Conservation (phyloP, 2,888 invertebrate genomes). For the Apodemia zela region DNA sequence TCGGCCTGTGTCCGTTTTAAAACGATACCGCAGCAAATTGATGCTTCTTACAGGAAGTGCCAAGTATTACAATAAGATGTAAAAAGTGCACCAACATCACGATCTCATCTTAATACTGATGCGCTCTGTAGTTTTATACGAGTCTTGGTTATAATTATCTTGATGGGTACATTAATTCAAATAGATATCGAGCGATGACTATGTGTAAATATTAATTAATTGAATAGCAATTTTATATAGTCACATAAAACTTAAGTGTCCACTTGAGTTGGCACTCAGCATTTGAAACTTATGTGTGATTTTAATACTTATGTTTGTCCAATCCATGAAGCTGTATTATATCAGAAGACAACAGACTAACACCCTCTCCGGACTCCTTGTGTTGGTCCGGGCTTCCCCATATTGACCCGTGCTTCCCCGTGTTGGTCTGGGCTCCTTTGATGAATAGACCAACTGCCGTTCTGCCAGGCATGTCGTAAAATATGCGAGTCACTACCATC, state of each 20-base stretch:
- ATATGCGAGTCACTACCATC: too few relatives aligned
- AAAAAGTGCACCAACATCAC: constrained; percentile 40
- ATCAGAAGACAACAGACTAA: too few relatives aligned
- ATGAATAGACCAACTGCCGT: too few relatives aligned
- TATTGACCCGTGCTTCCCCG: too few relatives aligned
- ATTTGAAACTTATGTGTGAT: background rate
- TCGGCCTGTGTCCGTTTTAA: constrained; percentile 40
- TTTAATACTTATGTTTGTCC: background rate
- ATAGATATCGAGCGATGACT: background rate
- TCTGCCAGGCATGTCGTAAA: too few relatives aligned
- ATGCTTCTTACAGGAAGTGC: constrained; percentile 40
- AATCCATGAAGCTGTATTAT: too few relatives aligned
- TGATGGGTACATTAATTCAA: background rate
- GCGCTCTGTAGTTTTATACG: constrained; percentile 13
- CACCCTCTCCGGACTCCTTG: too few relatives aligned
- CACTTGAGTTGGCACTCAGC: background rate
- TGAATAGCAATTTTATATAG: background rate
- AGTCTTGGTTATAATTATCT: background rate
- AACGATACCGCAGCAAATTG: constrained; percentile 41
- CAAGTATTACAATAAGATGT: constrained; percentile 36
- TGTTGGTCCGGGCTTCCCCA: too few relatives aligned
- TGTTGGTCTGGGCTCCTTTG: too few relatives aligned
- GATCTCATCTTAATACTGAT: constrained; percentile 35
- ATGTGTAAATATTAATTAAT: background rate
- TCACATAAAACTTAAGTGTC: background rate